Conservation (phyloP, 2,113 vertebrate genomes). For the Hemichromis elongatus region DNA sequence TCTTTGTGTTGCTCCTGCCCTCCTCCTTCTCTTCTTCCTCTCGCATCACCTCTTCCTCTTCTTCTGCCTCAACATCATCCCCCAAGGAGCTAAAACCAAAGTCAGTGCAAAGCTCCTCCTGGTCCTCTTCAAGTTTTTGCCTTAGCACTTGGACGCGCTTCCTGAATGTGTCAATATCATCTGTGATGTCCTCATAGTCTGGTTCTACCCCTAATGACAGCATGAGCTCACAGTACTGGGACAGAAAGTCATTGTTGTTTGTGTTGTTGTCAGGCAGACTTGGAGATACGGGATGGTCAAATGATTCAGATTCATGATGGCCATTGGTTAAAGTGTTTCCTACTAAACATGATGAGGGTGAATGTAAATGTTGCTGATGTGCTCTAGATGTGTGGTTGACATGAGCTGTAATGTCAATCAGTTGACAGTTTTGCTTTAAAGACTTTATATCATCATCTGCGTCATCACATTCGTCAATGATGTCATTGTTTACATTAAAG, state of each 20-base stretch:
- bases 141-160: slow-evolving; percentile 28
- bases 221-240: slow-evolving; percentile 84
- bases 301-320: not conserved
- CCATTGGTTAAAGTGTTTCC: not conserved
- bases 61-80: slow-evolving; percentile 29
- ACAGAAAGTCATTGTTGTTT: slow-evolving; percentile 77
- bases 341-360: not conserved
- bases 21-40: slow-evolving; percentile 46
- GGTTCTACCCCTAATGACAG: slow-evolving; percentile 76
- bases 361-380: not conserved
- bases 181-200: slow-evolving; percentile 39
- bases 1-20: not conserved
- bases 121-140: slow-evolving; percentile 67
- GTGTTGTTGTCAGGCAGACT: not conserved
- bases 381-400: not conserved
- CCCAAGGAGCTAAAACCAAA: slow-evolving; percentile 67
- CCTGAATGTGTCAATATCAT: slow-evolving; percentile 33
- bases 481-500: slow-evolving; percentile 16
- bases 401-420: not conserved
- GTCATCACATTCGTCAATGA: slow-evolving; percentile 3
- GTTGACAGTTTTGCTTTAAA: not conserved
- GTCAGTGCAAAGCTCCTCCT: slow-evolving; percentile 25
- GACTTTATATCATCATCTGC: not conserved
- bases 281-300: not conserved
- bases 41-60: slow-evolving; percentile 64